Conservation (phyloP, 53 echinoderm and acorn worm species). For the Paracentrotus lividus region DNA sequence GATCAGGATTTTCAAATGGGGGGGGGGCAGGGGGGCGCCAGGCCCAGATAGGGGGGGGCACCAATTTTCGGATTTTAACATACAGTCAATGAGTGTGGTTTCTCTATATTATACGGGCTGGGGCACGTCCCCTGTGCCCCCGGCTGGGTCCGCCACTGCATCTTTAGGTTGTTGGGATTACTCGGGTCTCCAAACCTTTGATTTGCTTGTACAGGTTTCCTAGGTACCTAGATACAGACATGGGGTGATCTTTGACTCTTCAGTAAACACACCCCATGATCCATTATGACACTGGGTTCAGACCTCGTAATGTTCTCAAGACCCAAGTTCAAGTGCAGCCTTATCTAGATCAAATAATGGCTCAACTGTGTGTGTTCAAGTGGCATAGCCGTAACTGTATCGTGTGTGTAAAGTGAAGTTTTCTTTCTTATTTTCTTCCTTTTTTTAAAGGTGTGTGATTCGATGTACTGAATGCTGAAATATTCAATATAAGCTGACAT, state of each 20-base stretch:
- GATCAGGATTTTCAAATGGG: no score
- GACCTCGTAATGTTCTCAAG: constrained; percentile 20
- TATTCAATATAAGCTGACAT: no score
- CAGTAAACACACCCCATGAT: constrained; percentile 61
- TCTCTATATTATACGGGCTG: no score
- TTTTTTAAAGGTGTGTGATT: no score
- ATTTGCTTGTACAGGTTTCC: constrained; percentile 27
- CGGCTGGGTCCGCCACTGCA: no score
- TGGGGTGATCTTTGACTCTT: constrained; percentile 43
- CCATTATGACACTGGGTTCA: constrained; percentile 35
- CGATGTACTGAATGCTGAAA: no score
- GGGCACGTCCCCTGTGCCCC: no score
- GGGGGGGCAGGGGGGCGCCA: no score
- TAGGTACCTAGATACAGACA: constrained; percentile 38
- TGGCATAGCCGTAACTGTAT: not conserved
- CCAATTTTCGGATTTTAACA: no score
- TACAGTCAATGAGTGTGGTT: no score
- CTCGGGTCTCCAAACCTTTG: constrained; percentile 10
- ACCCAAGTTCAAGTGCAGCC: constrained; percentile 66
- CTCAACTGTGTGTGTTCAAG: not conserved
- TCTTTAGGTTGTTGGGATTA: constrained; percentile 9
- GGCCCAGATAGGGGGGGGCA: no score
- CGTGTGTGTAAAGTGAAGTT: not conserved
- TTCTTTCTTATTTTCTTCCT: no score
- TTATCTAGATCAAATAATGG: constrained; percentile 63